Percentiles rank a stretch among this genome's conserved stretches.
Evolutionary conservation across 2,888 invertebrate species (phyloP).

Genomic region (Leptarthrus brevirostris): DNA sequence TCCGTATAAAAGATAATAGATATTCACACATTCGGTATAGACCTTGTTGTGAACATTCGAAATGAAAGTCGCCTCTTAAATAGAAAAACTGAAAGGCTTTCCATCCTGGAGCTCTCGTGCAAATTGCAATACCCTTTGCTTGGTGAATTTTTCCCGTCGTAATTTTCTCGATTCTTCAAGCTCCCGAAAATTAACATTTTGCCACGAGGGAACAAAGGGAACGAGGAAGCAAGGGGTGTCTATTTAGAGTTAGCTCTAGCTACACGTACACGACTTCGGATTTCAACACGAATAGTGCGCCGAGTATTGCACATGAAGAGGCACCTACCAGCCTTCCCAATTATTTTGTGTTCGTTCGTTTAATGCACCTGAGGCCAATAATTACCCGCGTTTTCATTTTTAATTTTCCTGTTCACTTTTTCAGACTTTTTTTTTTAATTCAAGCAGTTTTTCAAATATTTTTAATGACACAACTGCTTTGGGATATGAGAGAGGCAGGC

Average conservation of each 20-base stretch:
- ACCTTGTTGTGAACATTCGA: too few species aligned
- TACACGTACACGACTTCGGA: constrained; percentile 8
- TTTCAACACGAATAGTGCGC: constrained; percentile 32
- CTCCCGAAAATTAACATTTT: constrained; percentile 44
- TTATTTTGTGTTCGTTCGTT: constrained; percentile 55
- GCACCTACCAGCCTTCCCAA: constrained; percentile 30
- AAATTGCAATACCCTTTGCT: background rate
- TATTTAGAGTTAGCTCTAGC: constrained; percentile 27
- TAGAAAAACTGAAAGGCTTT: too few species aligned
- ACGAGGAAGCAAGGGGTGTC: constrained; percentile 9
- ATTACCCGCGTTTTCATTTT: constrained; percentile 59
- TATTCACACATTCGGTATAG: too few species aligned
- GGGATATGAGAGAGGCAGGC: constrained; percentile 18
- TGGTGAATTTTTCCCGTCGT: background rate
- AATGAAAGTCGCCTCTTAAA: too few species aligned
- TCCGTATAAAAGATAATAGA: too few species aligned
- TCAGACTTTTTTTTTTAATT: constrained; percentile 50
- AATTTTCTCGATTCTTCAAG: constrained; percentile 28
- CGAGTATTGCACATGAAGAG: constrained; percentile 4
- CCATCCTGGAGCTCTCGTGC: too few species aligned
- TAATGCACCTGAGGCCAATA: constrained; percentile 59
- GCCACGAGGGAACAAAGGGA: constrained; percentile 39
- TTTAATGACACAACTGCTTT: constrained; percentile 45
- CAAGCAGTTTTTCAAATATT: constrained; percentile 43
- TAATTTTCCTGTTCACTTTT: constrained; percentile 58